Conservation (phyloP, 2,888 invertebrate species). For the Cryptus armator region DNA sequence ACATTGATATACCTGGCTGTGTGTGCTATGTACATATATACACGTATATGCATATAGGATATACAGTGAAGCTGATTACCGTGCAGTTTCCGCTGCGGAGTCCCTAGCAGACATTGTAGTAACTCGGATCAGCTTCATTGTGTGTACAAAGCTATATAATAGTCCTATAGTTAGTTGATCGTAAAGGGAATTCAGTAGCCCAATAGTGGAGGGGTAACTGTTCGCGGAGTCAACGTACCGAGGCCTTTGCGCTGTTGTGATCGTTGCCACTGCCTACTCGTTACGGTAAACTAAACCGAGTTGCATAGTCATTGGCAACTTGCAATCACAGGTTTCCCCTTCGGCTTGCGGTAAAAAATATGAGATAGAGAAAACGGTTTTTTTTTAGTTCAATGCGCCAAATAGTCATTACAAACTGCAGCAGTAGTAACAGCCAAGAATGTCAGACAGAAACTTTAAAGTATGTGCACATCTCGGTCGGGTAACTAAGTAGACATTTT, state of each 20-base stretch:
- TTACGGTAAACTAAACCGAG: slow-evolving; percentile 8
- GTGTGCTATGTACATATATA: background rate
- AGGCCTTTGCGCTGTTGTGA: slow-evolving; percentile 36
- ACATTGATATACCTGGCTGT: slow-evolving; percentile 6
- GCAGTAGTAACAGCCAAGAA: background rate
- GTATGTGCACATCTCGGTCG: background rate
- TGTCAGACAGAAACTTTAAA: background rate
- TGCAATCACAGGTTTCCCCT: background rate
- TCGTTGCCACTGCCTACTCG: slow-evolving; percentile 28
- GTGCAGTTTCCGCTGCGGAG: slow-evolving; percentile 22
- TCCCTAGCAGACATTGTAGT: slow-evolving; percentile 1
- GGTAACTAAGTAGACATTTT: no score
- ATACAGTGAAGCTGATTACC: slow-evolving; percentile 50
- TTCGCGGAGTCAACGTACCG: slow-evolving; percentile 67
- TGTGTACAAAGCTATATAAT: background rate
- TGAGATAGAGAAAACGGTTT: background rate
- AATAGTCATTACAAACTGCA: background rate
- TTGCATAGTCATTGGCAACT: slow-evolving; percentile 51
- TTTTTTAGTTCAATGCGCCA: background rate
- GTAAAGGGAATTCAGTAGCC: slow-evolving; percentile 60
- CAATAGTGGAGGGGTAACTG: slow-evolving; percentile 49
- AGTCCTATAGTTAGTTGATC: slow-evolving; percentile 35
- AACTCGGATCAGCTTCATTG: slow-evolving; percentile 53
- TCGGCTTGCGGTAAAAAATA: background rate
- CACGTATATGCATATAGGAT: background rate